These are phyloP conservation scores for Boleophthalmus pectinirostris DNA, from an alignment of 2,113 vertebrate genomes.

Conservation along the genomic window DNA sequence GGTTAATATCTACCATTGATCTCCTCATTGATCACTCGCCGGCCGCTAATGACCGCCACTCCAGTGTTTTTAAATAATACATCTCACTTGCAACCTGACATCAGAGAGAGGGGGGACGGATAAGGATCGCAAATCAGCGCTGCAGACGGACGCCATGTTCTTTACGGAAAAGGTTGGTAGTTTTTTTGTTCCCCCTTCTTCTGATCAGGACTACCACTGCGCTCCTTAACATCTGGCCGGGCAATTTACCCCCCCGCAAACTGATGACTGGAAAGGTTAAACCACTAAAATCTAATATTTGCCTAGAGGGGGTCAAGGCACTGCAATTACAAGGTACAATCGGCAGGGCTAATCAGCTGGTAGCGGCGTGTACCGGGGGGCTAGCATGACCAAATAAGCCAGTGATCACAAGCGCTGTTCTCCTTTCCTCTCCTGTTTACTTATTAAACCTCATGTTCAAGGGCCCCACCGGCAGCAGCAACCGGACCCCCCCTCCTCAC, in stretches of 20 bases:
- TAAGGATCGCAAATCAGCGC: slow-evolving; percentile 60
- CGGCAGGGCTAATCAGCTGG: slow-evolving; percentile 80
- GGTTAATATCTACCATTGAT: slow-evolving; percentile 66
- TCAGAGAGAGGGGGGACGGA: slow-evolving; percentile 38
- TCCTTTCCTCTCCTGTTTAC: slow-evolving; percentile 74
- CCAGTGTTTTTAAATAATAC: slow-evolving; percentile 59
- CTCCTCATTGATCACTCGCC: slow-evolving; percentile 57
- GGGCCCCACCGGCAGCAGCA: slow-evolving; percentile 48
- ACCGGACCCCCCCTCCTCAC: slow-evolving; percentile 10
- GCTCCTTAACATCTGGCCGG: slow-evolving; percentile 75
- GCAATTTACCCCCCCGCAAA: slow-evolving; percentile 68
- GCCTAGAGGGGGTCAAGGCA: slow-evolving; percentile 79
- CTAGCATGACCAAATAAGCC: slow-evolving; percentile 58
- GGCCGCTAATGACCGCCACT: slow-evolving; percentile 56
- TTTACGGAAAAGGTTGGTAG: slow-evolving; percentile 58
- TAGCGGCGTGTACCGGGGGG: slow-evolving; percentile 57
- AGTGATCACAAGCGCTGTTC: slow-evolving; percentile 71
- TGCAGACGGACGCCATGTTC: slow-evolving; percentile 63
- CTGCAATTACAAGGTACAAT: slow-evolving; percentile 81
- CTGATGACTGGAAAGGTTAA: slow-evolving; percentile 80
- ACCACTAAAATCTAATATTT: slow-evolving; percentile 82
- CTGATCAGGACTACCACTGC: slow-evolving; percentile 75
- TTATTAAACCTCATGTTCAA: slow-evolving; percentile 81
- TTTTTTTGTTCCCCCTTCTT: slow-evolving; percentile 14
- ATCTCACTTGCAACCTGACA: slow-evolving; percentile 52